phyloP scores from a whole-genome alignment of 2,888 invertebrate genomes.

The Lissonota sp. region DNA sequence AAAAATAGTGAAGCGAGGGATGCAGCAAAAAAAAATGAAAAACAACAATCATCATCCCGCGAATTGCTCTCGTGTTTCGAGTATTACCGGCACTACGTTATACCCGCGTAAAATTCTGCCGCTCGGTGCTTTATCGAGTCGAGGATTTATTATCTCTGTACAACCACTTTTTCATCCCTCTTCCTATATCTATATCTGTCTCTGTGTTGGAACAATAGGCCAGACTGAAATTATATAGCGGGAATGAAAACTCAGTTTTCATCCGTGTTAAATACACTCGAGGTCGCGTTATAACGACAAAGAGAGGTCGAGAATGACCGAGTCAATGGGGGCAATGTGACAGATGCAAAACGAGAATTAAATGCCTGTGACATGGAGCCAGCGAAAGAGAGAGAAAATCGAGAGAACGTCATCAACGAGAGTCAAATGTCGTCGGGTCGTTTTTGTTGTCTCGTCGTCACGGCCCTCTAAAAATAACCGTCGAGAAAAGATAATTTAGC shows the following conservation, averaged over 20 bases:
- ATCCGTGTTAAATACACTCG: background rate
- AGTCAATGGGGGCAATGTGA: constrained; percentile 52
- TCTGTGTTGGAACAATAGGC: constrained; percentile 53
- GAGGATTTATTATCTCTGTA: constrained; percentile 52
- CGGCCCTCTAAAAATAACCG: background rate
- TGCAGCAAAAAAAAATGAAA: constrained; percentile 22
- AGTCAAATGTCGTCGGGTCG: constrained; percentile 51
- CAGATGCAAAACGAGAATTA: constrained; percentile 59
- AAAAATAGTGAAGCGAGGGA: background rate
- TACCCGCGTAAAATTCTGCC: constrained; percentile 26
- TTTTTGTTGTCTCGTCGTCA: constrained; percentile 3
- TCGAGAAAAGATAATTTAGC: background rate
- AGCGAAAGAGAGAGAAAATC: constrained; percentile 8
- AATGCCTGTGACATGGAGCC: constrained; percentile 52
- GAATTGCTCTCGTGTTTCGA: constrained; percentile 9
- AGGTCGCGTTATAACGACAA: background rate
- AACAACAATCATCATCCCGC: constrained; percentile 21
- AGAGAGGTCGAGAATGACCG: background rate
- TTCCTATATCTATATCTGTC: background rate
- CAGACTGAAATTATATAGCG: constrained; percentile 48
- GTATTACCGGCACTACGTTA: background rate
- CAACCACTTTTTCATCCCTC: constrained; percentile 34
- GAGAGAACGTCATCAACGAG: constrained; percentile 56
- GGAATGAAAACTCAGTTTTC: constrained; percentile 23
- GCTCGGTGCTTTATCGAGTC: constrained; percentile 45